A percentile compares a stretch with the other conserved stretches of the same genome.
Evolutionary conservation across 2,797 vertebrate species (phyloP).

Genomic region (Margarornis squamiger): DNA sequence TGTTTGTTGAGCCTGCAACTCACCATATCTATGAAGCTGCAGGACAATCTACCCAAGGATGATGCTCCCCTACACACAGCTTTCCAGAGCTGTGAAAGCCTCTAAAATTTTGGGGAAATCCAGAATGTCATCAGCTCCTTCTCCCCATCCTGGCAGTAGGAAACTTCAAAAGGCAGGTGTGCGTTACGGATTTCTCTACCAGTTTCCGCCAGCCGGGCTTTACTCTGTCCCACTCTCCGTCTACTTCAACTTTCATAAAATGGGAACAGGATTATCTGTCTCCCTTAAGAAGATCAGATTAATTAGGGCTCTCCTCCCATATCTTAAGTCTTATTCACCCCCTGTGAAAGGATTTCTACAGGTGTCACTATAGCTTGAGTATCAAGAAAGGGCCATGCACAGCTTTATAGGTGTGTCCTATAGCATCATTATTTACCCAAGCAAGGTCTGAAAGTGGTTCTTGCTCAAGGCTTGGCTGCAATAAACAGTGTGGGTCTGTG

Average conservation of each 20-base stretch:
- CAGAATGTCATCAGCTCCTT: not conserved
- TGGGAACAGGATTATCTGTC: not conserved
- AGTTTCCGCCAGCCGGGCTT: not conserved
- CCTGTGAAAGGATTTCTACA: not conserved
- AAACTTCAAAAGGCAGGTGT: not conserved
- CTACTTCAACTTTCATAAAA: not conserved
- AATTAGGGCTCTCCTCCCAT: not conserved
- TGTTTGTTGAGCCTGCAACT: not conserved
- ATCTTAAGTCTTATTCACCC: not conserved
- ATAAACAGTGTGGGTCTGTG: not conserved
- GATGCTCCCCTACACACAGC: not conserved
- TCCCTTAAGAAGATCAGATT: not conserved
- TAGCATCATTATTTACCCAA: not conserved
- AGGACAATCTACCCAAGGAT: not conserved
- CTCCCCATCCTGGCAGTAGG: not conserved
- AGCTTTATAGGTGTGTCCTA: not conserved
- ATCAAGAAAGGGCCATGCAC: not conserved
- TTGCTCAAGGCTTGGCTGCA: not conserved
- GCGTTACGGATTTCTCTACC: not conserved
- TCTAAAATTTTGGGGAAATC: not conserved
- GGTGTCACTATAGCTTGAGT: not conserved
- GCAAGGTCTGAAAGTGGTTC: not conserved
- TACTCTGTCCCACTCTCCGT: not conserved
- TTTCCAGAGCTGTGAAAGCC: not conserved
- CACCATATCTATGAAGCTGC: not conserved